Conservation (phyloP, 2,888 invertebrate species). For the Sialis lutaria region DNA sequence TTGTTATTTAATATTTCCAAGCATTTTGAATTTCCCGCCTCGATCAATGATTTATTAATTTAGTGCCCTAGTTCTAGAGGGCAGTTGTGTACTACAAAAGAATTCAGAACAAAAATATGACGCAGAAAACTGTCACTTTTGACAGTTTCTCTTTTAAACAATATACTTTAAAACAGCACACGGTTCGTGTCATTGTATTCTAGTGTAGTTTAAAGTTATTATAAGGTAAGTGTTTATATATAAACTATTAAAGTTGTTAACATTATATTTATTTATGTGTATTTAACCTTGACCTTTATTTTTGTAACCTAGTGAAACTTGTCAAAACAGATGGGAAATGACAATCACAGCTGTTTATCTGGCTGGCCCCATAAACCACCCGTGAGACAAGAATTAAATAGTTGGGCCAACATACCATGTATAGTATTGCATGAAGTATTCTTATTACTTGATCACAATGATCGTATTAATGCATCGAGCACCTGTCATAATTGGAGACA, state of each 20-base stretch:
- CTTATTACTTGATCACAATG: constrained; percentile 19
- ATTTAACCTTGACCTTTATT: background rate
- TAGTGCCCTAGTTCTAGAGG: no score
- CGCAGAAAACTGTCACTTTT: constrained; percentile 7
- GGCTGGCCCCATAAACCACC: constrained; percentile 21
- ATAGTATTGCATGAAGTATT: constrained; percentile 24
- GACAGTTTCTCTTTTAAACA: constrained; percentile 1
- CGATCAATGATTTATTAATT: no score
- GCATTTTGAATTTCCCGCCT: no score
- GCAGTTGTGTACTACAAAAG: no score
- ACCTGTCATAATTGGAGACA: constrained; percentile 25
- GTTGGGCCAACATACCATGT: constrained; percentile 24
- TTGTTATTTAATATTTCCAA: no score
- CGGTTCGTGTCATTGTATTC: background rate
- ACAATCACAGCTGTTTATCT: constrained; percentile 18
- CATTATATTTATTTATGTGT: background rate
- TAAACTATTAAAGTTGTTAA: background rate
- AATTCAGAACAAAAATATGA: constrained; percentile 2
- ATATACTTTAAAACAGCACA: background rate
- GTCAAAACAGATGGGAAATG: constrained; percentile 19
- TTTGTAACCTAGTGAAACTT: background rate
- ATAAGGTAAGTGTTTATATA: background rate
- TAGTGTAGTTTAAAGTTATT: background rate
- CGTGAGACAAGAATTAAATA: constrained; percentile 8
- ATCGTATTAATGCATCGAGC: constrained; percentile 22